phyloP scores from a whole-genome alignment of 1,140 invertebrate species.

The Papilio glaucus region DNA sequence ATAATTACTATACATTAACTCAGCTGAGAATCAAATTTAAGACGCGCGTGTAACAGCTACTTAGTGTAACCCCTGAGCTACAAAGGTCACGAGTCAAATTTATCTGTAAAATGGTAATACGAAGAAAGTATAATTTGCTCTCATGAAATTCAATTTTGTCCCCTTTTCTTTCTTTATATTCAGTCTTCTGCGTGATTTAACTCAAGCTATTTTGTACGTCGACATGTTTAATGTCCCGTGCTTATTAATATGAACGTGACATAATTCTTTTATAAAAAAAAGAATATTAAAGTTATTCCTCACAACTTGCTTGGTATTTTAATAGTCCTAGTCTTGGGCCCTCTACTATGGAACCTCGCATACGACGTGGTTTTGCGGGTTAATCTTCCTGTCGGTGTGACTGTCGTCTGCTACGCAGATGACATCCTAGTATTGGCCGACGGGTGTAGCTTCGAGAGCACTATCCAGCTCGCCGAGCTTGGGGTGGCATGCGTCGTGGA shows the following conservation, averaged over 20 bases:
- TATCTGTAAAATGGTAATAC: constrained; percentile 23
- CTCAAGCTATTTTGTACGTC: constrained; percentile 15
- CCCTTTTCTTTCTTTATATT: constrained; percentile 24
- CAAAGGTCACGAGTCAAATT: constrained; percentile 7
- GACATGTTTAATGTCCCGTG: constrained; percentile 17
- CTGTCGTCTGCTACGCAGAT: too few relatives aligned
- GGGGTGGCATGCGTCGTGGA: too few relatives aligned
- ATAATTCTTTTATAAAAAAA: not conserved
- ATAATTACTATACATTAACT: too few relatives aligned
- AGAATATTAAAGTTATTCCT: not conserved
- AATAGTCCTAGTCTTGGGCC: too few relatives aligned
- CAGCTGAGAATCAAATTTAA: not conserved
- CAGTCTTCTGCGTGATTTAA: constrained; percentile 20
- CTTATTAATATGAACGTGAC: not conserved
- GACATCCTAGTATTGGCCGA: too few relatives aligned
- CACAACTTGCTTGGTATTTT: not conserved
- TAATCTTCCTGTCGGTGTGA: too few relatives aligned
- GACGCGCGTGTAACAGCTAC: not conserved
- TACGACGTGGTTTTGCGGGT: too few relatives aligned
- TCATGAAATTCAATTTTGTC: constrained; percentile 25
- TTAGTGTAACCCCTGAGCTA: not conserved
- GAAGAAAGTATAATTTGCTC: constrained; percentile 17
- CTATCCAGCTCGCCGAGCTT: too few relatives aligned
- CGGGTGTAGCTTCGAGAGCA: too few relatives aligned
- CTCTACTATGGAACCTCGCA: too few relatives aligned